Conservation (phyloP, 2,113 vertebrate genomes). For the Cyanistes caeruleus region DNA sequence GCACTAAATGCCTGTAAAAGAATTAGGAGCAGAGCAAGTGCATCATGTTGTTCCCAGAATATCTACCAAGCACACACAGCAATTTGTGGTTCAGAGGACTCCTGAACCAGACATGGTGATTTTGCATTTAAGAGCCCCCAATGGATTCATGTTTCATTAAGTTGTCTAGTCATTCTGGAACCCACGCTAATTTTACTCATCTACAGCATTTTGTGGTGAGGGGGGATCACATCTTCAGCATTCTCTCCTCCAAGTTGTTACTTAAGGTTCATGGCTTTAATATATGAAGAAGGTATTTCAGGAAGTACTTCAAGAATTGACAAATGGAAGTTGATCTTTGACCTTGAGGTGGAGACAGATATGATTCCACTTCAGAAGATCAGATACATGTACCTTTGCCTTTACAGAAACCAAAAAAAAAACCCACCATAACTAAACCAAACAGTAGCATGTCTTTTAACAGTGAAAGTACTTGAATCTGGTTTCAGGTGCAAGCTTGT, state of each 20-base stretch:
- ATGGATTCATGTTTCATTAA: not conserved
- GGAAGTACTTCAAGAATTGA: not conserved
- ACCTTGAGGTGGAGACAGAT: not conserved
- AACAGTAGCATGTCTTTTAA: not conserved
- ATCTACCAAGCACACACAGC: not conserved
- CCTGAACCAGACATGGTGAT: not conserved
- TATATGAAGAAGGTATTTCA: not conserved
- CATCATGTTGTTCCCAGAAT: not conserved
- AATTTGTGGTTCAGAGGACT: conserved; percentile 33
- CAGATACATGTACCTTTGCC: not conserved
- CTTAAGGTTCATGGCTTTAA: not conserved
- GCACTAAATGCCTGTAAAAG: not conserved
- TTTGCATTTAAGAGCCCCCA: not conserved
- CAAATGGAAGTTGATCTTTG: not conserved
- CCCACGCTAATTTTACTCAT: conserved; percentile 14
- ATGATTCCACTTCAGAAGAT: not conserved
- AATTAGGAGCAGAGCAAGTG: not conserved
- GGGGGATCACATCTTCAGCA: not conserved
- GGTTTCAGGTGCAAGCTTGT: not conserved
- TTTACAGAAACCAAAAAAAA: not conserved
- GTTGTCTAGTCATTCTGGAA: conserved; percentile 28
- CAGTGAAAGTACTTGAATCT: not conserved
- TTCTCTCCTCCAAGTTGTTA: not conserved
- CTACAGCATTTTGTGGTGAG: not conserved
- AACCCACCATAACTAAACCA: not conserved